Base-by-base conservation (phyloP, 2,113 vertebrate genomes). In the Plotosus lineatus region DNA sequence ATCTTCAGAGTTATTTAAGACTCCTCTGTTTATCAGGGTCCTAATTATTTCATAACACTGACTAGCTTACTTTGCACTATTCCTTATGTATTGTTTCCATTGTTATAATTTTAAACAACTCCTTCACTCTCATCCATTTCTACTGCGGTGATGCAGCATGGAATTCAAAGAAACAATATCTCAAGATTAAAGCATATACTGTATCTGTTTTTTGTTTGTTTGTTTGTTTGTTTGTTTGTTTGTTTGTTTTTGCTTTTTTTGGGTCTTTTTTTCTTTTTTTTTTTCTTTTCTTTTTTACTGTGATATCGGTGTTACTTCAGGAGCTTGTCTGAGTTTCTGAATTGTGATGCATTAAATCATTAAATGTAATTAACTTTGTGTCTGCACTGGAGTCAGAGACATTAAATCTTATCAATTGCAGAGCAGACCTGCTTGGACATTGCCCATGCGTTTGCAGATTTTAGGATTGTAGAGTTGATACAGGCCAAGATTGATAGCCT, bases 351-450 rank as follows among this genome's bases (percentile, higher is more conserved):
- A 73, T 60, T 75, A 69, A 69, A 82, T 74, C 48, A 44, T 36
- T 78, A 26, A 60, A 42, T 77, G 31, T 84, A 50, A 69, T 79
- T 61, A 85, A 53, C 6, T 46, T 51, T 66, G 77, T 75, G n/a
- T 38, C 51, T 40, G 75, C 78, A 68, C 73, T 69, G 77, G 9
- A 82, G 23, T 85, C 44, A 76, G 11, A 9, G 36, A 55, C 15
- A 87, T 85, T 77, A 15, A 63, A 83, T 80, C 77, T 71, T 84
- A n/a, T 82, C 75, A 40, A 51, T 53, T 79, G 80, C 79, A 99
- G 97, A 92, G 56, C 92, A 94, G 75, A 94, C 75, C 82, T 93
- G 91, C 81, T 92, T 98, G 60, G 94, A 96, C 55, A 75, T 96
- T 66, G 96, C 97, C 63, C 86, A 83, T 75, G 90, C 88, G 0